A percentile compares a stretch with the other conserved stretches of the same genome.
Conservation (phyloP, 2,888 invertebrate genomes). For the Scaptomyza parva region DNA sequence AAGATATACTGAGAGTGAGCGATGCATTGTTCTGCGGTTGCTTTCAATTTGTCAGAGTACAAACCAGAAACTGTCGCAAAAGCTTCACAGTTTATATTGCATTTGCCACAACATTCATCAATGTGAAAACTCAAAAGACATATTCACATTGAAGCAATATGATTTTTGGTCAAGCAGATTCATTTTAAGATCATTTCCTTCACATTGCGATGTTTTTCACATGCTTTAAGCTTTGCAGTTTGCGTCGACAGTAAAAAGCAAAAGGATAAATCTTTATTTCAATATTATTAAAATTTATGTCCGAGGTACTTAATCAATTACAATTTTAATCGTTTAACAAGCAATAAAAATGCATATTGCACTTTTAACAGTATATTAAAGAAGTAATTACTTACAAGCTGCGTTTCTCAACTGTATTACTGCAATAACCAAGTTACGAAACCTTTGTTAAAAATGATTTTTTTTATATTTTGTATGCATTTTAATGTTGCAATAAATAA, state of each 20-base stretch:
- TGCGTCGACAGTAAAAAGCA: not conserved
- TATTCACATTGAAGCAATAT: constrained; percentile 3
- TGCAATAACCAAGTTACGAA: no score
- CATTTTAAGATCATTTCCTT: no score
- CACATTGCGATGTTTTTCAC: not conserved
- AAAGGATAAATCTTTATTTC: not conserved
- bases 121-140: constrained; percentile 19
- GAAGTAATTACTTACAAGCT: not conserved
- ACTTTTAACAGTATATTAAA: not conserved
- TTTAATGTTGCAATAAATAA: not conserved
- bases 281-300: not conserved
- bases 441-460: no score
- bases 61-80: constrained; percentile 48
- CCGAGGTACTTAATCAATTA: not conserved
- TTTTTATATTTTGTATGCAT: no score
- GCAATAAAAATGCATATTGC: not conserved
- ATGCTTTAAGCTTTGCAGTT: not conserved
- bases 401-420: not conserved
- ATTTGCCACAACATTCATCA: constrained; percentile 51
- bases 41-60: constrained; percentile 52
- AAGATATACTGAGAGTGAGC: not conserved
- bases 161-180: constrained; percentile 9
- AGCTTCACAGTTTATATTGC: constrained; percentile 37
- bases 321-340: not conserved
- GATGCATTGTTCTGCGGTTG: constrained; percentile 37